Base-by-base conservation (phyloP, 1,140 invertebrate genomes). In the Drosophila sproati region DNA sequence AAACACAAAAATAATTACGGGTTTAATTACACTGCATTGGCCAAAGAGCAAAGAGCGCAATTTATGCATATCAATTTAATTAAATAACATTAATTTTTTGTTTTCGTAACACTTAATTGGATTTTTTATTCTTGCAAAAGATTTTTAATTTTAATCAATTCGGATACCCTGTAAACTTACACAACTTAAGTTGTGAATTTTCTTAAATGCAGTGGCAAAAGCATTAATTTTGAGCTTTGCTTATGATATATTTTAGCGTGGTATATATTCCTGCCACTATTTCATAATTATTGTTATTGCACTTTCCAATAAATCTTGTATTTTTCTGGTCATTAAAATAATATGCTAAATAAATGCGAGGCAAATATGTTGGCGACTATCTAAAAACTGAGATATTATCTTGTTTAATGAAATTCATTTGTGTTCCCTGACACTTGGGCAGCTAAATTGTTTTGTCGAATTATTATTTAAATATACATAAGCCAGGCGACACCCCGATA, bases 61-160 rank as follows among this genome's bases (percentile, higher is more conserved):
- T 77, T 88, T 71, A 73, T 80, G 77, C 77, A 62, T 77, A 88
- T 77, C 68, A 88, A 88, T 88, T 88, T 88, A 87, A 87, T 87
- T 82, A 87, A 88, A 87, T 79, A 87, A 82, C 68, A 82, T 87
- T 43, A 43, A 87, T 87, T 88, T 43, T 43, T 3, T 43, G 39
- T 43, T 43, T 43, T 43, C 10, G 88, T 79, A 70, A 48, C 77
- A 68, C 88, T 82, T 88, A 87, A 87, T 87, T 88, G 82, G 76
- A 82, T 88, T 73, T 82, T 88, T 82, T 88, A 74, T 83, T 68
- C 73, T 54, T 82, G 76, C 35, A 71, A 80, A 80, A 73, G 20
- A 48, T 20, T 79, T 60, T 43, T 41, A 43, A 70, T 67, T 72
- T 67, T 77, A 77, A 67, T 59, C 48, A 63, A 66, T 34, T 52